These are phyloP conservation scores for Mycetomoellerius zeteki DNA, from an alignment of 1,140 invertebrate species.

Conservation along the genomic window DNA sequence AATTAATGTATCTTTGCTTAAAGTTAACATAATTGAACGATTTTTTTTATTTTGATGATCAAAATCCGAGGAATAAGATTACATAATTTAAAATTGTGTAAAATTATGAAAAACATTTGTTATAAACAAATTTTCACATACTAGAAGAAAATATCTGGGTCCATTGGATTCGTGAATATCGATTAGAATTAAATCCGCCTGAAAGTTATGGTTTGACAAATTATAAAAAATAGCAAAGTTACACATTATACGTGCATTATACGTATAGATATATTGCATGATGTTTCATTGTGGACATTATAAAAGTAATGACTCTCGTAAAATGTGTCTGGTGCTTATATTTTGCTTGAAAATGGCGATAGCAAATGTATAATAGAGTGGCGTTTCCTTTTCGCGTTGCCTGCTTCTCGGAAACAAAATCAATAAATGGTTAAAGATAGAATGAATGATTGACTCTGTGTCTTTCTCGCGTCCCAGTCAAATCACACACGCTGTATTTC, in stretches of 20 bases:
- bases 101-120: too few relatives aligned
- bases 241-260: not conserved
- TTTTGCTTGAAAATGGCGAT: constrained; percentile 34
- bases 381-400: constrained; percentile 27
- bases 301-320: not conserved
- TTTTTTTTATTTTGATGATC: too few relatives aligned
- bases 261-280: not conserved
- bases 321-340: constrained; percentile 16
- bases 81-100: too few relatives aligned
- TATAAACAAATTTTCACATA: too few relatives aligned
- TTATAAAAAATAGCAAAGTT: not conserved
- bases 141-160: too few relatives aligned
- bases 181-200: too few relatives aligned
- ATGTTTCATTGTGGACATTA: not conserved
- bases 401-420: constrained; percentile 34
- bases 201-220: too few relatives aligned
- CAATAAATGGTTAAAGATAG: constrained; percentile 58
- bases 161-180: too few relatives aligned
- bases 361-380: constrained; percentile 38
- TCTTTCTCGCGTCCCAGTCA: constrained; percentile 5
- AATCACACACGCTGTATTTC: constrained; percentile 9
- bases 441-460: constrained; percentile 44
- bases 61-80: too few relatives aligned
- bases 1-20: too few relatives aligned
- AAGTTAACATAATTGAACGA: too few relatives aligned